phyloP scores from a whole-genome alignment of 2,888 invertebrate genomes.

The Marasmarcha lunaedactyla region DNA sequence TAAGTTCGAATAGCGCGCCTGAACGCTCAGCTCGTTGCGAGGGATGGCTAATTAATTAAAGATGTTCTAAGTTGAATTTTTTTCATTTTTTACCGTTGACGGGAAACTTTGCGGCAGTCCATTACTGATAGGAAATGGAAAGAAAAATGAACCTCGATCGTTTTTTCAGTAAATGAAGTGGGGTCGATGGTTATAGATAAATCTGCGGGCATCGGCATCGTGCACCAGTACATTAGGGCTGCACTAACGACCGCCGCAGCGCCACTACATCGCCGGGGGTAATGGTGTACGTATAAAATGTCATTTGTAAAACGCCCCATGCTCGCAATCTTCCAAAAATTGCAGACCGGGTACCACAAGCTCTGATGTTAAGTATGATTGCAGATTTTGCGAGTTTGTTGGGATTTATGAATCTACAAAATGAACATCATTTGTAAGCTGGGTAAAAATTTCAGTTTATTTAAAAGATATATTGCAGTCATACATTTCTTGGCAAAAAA shows the following conservation, averaged over 20 bases:
- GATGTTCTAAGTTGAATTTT: background rate
- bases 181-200: conserved; percentile 31
- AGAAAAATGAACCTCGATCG: conserved; percentile 34
- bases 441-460: too few species aligned
- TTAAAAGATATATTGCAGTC: too few species aligned
- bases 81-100: background rate
- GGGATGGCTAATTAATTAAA: background rate
- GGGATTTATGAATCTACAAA: too few species aligned
- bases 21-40: background rate
- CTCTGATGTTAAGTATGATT: too few species aligned
- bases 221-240: conserved; percentile 36
- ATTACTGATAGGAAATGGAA: conserved; percentile 26
- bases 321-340: background rate
- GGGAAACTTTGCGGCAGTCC: conserved; percentile 21
- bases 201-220: conserved; percentile 30
- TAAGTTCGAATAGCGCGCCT: background rate
- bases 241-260: conserved; percentile 38
- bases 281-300: conserved; percentile 13
- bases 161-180: conserved; percentile 32
- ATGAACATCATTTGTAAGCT: too few species aligned
- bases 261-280: conserved; percentile 5
- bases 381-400: too few species aligned
- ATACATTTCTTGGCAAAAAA: too few species aligned
- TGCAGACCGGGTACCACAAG: background rate
- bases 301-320: conserved; percentile 4